Evolutionary conservation across 2,888 invertebrate species (phyloP).

Genomic region (Stramonita haemastoma): DNA sequence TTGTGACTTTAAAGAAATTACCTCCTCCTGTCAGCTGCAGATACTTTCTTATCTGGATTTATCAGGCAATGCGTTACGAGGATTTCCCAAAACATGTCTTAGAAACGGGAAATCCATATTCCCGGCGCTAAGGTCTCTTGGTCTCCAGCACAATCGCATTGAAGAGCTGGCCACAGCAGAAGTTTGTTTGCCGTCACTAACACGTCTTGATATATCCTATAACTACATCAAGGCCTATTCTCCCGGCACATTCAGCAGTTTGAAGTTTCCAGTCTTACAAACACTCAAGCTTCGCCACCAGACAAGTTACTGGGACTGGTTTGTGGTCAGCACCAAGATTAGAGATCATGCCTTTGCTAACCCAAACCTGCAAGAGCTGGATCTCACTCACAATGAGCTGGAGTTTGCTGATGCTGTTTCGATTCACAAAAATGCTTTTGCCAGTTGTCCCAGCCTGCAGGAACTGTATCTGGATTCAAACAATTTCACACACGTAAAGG

Average conservation of each 20-base stretch:
- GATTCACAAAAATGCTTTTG: neutral
- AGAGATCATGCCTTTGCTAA: neutral
- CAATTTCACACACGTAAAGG: neutral
- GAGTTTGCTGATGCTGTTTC: neutral
- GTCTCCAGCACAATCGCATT: neutral
- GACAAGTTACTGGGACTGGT: conserved; percentile 7
- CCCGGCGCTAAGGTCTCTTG: neutral
- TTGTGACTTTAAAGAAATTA: neutral
- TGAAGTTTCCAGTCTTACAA: neutral
- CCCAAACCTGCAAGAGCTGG: neutral
- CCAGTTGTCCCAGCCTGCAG: neutral
- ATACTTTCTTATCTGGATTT: neutral
- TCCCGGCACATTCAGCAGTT: neutral
- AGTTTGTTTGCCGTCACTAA: neutral
- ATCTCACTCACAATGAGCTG: conserved; percentile 1
- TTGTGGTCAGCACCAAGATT: neutral
- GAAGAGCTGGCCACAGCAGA: neutral
- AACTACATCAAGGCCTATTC: neutral
- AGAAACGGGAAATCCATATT: neutral
- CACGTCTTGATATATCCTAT: neutral
- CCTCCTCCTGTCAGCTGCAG: neutral
- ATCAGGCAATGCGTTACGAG: neutral
- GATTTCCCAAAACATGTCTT: neutral
- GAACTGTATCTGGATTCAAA: neutral
- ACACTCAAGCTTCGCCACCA: neutral